These are phyloP conservation scores for Cryptotermes secundus DNA, from an alignment of 1,140 invertebrate genomes.

Conservation along the genomic window DNA sequence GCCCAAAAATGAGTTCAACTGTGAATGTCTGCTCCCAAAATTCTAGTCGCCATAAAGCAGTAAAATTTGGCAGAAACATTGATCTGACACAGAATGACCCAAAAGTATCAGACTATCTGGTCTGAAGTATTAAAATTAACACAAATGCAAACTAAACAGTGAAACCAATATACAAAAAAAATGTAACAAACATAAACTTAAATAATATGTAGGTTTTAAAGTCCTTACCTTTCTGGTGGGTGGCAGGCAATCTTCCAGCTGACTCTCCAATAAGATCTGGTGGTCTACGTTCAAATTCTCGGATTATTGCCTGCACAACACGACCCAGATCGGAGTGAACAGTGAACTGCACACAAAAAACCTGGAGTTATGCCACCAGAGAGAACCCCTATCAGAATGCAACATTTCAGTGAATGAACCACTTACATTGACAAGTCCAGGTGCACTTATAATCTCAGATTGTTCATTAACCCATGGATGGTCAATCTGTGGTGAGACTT, in stretches of 20 bases:
- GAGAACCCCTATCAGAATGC: background rate
- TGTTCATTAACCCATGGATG: constrained; percentile 69
- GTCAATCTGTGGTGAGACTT: constrained; percentile 61
- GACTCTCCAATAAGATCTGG: constrained; percentile 41
- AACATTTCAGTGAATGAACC: background rate
- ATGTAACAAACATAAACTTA: too few species aligned
- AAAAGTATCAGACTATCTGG: too few species aligned
- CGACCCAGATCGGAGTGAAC: constrained; percentile 73
- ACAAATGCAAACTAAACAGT: too few species aligned
- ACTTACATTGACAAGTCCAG: constrained; percentile 68
- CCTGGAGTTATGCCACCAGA: background rate
- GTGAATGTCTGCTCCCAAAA: too few species aligned
- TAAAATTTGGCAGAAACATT: too few species aligned
- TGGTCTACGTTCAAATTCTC: constrained; percentile 70
- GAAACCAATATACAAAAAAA: too few species aligned
- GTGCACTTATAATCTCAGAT: constrained; percentile 65
- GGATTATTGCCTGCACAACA: constrained; percentile 73
- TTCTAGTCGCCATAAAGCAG: too few species aligned
- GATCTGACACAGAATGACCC: too few species aligned
- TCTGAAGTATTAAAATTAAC: too few species aligned
- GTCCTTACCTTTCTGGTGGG: background rate
- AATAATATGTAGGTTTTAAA: too few species aligned
- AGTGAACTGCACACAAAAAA: constrained; percentile 57
- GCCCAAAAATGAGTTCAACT: too few species aligned
- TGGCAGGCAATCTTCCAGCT: background rate